A percentile compares a stretch with the other conserved stretches of the same genome.
Evolutionary conservation across 92 coral and sea anemone species (phyloP).

Genomic region (Parazoanthus swiftii): DNA sequence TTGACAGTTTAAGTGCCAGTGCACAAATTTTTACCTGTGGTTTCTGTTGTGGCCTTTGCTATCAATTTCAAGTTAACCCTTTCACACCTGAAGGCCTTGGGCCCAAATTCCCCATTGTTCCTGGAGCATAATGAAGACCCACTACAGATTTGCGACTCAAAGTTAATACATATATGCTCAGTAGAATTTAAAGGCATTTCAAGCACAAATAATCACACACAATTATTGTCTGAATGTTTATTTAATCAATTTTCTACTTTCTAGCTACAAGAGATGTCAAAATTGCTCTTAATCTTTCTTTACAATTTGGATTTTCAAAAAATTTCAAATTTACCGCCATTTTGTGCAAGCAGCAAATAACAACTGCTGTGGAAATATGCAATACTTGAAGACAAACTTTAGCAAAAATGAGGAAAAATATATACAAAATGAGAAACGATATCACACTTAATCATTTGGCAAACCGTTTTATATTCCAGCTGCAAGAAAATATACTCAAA

Average conservation of each 20-base stretch:
- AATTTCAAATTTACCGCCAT: conserved; percentile 18
- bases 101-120: too few species aligned
- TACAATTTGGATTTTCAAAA: neutral
- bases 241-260: too few species aligned
- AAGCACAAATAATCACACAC: too few species aligned
- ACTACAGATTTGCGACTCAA: too few species aligned
- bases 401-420: neutral
- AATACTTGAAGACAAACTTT: conserved; percentile 15
- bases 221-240: too few species aligned
- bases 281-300: neutral
- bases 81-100: too few species aligned
- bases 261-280: too few species aligned
- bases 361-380: neutral
- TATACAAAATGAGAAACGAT: neutral
- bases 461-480: neutral
- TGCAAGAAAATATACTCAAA: conserved; percentile 1
- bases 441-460: neutral
- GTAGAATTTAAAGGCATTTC: too few species aligned
- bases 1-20: neutral
- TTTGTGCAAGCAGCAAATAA: neutral
- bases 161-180: too few species aligned
- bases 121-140: too few species aligned
- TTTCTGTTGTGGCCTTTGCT: too few species aligned
- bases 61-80: too few species aligned
- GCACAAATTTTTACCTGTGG: neutral